Evolutionary conservation across 2,888 invertebrate species (phyloP).

Genomic region (Agrochola circellaris): DNA sequence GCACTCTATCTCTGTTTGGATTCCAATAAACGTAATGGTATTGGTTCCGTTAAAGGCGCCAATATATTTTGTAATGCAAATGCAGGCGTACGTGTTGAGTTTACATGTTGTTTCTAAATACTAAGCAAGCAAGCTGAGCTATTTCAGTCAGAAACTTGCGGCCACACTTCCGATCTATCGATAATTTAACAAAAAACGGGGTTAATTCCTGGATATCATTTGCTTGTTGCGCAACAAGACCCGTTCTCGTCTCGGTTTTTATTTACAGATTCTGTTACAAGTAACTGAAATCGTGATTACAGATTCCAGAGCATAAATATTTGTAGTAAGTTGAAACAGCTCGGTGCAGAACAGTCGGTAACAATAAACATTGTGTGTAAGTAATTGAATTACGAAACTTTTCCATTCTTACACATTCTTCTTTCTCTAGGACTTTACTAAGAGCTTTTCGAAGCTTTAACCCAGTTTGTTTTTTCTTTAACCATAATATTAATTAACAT

Average conservation of each 20-base stretch:
- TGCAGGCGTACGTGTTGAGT: conserved; percentile 67
- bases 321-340: conserved; percentile 63
- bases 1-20: conserved; percentile 58
- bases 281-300: conserved; percentile 71
- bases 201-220: conserved; percentile 86
- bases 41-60: conserved; percentile 63
- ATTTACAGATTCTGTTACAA: conserved; percentile 76
- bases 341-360: conserved; percentile 48
- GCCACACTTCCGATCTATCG: conserved; percentile 78
- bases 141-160: conserved; percentile 74
- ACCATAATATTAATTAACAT: not conserved
- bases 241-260: conserved; percentile 52
- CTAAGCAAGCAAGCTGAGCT: conserved; percentile 71
- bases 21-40: conserved; percentile 64
- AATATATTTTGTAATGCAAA: conserved; percentile 70
- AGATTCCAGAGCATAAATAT: conserved; percentile 71
- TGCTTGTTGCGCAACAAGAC: conserved; percentile 61
- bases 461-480: not conserved
- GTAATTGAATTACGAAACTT: conserved; percentile 20
- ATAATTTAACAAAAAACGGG: conserved; percentile 85
- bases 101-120: conserved; percentile 74
- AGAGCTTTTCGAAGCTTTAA: no score
- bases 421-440: not conserved
- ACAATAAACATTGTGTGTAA: conserved; percentile 41
- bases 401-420: conserved; percentile 5